A percentile compares a stretch with the other conserved stretches of the same genome.
phyloP scores from a whole-genome alignment of 2,797 vertebrate genomes.

The Pseudomugil gertrudae region DNA sequence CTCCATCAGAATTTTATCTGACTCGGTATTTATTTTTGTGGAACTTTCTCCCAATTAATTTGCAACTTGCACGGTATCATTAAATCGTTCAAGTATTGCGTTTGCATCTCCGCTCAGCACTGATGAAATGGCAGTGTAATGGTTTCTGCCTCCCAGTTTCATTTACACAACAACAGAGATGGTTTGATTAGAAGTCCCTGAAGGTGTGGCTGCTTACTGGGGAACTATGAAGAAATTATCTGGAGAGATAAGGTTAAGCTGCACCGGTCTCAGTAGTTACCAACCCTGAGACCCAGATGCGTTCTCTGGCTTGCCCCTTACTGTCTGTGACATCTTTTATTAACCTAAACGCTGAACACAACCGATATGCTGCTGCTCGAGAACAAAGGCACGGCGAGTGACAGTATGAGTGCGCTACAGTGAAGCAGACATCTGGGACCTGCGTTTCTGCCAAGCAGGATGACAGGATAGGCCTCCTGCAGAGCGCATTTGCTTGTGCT shows the following conservation, averaged over 20 bases:
- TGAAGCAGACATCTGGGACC: constrained; percentile 64
- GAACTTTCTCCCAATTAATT: constrained; percentile 10
- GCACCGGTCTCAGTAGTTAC: background rate
- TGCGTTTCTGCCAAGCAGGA: constrained; percentile 49
- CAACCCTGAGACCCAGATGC: background rate
- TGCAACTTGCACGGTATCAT: constrained; percentile 26
- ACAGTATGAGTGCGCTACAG: constrained; percentile 42
- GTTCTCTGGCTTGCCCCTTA: background rate
- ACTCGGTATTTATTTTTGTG: background rate
- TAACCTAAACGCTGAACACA: constrained; percentile 21
- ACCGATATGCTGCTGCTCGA: constrained; percentile 33
- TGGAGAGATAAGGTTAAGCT: background rate
- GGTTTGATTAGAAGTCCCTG: constrained; percentile 20
- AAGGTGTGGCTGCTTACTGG: constrained; percentile 40
- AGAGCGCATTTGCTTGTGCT: constrained; percentile 36
- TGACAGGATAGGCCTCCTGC: constrained; percentile 56
- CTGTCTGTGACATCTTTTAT: constrained; percentile 1
- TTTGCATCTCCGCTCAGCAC: constrained; percentile 39
- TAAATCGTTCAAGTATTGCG: constrained; percentile 28
- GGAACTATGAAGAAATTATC: constrained; percentile 16
- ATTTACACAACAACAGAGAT: constrained; percentile 57
- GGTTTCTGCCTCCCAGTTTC: constrained; percentile 24
- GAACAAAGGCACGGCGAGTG: constrained; percentile 62
- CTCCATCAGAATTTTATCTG: constrained; percentile 3
- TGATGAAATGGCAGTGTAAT: constrained; percentile 69